Base-by-base conservation (phyloP, 92 coral and sea anemone genomes). In the Phenganax stokvisi region DNA sequence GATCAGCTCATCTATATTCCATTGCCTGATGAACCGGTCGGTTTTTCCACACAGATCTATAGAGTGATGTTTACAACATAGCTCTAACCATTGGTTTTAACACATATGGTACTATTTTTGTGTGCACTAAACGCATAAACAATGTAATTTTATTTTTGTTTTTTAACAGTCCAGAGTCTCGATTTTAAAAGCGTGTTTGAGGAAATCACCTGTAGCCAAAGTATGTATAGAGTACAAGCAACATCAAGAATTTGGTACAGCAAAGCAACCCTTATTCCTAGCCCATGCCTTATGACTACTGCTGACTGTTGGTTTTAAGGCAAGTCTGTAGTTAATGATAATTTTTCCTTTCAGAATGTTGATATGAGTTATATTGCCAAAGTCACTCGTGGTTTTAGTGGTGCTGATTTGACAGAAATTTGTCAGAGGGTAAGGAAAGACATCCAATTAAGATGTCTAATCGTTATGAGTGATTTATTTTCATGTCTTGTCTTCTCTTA, bases 331-430 rank as follows among this genome's bases (percentile, higher is more conserved):
- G 53, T 3, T 20, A 75, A 11, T 8, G 15, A 27, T 71, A 51
- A 20, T 54, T 54, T 69, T 20, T 77, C 28, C 51, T 68, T 13
- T 27, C 72, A 96, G 99, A 93, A 96, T 85, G 99, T 96, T 11
- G 99, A 96, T 52, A 52, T 96, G 87, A 88, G 80, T 52, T 96
- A 96, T 55, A 85, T 96, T 61, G 97, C 99, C 51, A 92, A 90
- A 83, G 99, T 96, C 29, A 96, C 99, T 12, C 99, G 92, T 56
- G 99, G 99, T 60, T 92, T 96, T 84, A 94, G 98, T 87, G 98
- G 98, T 51, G 98, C 98, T 31, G 98, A 94, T 76, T 83, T 94
- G 83, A 94, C 98, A 62, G 98, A 94, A 66, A 94, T 94, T 82
- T 94, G 98, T 84, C 98, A 94, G 76, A 88, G 98, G 90, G 98